Evolutionary conservation across 2,888 invertebrate genomes (phyloP).

Genomic region (Heliconius erato): DNA sequence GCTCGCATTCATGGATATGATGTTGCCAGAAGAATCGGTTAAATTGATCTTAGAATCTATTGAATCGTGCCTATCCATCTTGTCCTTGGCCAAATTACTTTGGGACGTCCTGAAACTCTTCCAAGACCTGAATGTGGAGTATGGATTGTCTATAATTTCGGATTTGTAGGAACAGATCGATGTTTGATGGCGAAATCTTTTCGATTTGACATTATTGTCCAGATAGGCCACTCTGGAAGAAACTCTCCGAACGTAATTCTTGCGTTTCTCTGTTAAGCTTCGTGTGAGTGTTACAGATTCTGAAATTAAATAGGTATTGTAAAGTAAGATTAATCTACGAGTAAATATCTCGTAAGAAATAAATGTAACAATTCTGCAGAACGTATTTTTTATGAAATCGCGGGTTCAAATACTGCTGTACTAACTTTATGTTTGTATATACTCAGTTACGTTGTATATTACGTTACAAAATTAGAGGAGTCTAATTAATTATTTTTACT

Average conservation of each 20-base stretch:
- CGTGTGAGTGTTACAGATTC: constrained; percentile 84
- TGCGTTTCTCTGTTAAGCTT: constrained; percentile 87
- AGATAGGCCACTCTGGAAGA: constrained; percentile 84
- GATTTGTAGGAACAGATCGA: constrained; percentile 77
- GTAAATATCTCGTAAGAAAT: too few species aligned
- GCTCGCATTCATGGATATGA: constrained; percentile 68
- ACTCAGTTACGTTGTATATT: too few species aligned
- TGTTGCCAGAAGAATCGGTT: constrained; percentile 70
- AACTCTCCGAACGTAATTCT: constrained; percentile 88
- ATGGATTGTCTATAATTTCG: constrained; percentile 71
- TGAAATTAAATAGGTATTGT: constrained; percentile 57
- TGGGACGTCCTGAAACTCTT: constrained; percentile 79
- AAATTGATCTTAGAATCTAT: constrained; percentile 72
- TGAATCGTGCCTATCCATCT: constrained; percentile 61
- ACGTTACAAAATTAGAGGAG: too few species aligned
- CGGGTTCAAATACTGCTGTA: too few species aligned
- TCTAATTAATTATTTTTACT: too few species aligned
- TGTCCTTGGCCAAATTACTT: constrained; percentile 65
- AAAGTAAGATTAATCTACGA: too few species aligned
- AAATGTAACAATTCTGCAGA: background rate
- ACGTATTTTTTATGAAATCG: background rate
- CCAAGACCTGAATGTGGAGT: constrained; percentile 80
- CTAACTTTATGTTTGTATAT: too few species aligned
- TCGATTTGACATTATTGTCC: constrained; percentile 66
- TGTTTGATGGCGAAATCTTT: constrained; percentile 73